phyloP scores from a whole-genome alignment of 2,888 invertebrate genomes.

The Cephus pulcher region DNA sequence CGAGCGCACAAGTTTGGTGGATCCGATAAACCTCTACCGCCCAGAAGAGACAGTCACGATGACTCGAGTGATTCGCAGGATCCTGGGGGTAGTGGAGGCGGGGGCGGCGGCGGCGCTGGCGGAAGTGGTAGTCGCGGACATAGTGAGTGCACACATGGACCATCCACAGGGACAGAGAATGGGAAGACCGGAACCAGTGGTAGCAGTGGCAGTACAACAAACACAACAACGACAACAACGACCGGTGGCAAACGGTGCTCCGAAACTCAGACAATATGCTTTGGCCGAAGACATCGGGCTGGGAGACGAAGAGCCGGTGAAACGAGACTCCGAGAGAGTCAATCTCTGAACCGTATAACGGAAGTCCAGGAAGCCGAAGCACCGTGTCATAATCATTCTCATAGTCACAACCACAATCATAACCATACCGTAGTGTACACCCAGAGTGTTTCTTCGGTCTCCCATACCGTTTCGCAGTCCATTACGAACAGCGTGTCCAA shows the following conservation, averaged over 20 bases:
- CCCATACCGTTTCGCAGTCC: constrained; percentile 39
- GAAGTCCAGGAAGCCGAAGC: constrained; percentile 83
- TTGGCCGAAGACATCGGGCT: constrained; percentile 69
- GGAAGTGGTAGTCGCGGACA: constrained; percentile 42
- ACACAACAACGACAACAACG: constrained; percentile 45
- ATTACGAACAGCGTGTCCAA: constrained; percentile 31
- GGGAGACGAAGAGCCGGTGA: constrained; percentile 73
- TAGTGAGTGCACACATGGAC: constrained; percentile 47
- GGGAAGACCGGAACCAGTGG: constrained; percentile 34
- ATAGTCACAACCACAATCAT: constrained; percentile 29
- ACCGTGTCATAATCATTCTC: constrained; percentile 43
- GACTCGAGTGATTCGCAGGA: constrained; percentile 89
- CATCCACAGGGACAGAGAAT: constrained; percentile 37
- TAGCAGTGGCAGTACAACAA: constrained; percentile 45
- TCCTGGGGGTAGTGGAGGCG: constrained; percentile 69
- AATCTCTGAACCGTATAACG: constrained; percentile 86
- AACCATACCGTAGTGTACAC: constrained; percentile 18
- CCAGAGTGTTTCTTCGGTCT: constrained; percentile 39
- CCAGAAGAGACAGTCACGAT: constrained; percentile 83
- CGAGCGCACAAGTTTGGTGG: constrained; percentile 78
- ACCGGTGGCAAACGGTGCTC: constrained; percentile 51
- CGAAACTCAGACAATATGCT: constrained; percentile 60
- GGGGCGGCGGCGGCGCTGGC: constrained; percentile 54
- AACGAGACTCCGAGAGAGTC: constrained; percentile 81
- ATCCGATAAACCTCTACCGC: constrained; percentile 73